A percentile compares a stretch with the other conserved stretches of the same genome.
These are phyloP conservation scores for Heliconius hortense DNA, from an alignment of 2,888 invertebrate genomes.

Conservation along the genomic window DNA sequence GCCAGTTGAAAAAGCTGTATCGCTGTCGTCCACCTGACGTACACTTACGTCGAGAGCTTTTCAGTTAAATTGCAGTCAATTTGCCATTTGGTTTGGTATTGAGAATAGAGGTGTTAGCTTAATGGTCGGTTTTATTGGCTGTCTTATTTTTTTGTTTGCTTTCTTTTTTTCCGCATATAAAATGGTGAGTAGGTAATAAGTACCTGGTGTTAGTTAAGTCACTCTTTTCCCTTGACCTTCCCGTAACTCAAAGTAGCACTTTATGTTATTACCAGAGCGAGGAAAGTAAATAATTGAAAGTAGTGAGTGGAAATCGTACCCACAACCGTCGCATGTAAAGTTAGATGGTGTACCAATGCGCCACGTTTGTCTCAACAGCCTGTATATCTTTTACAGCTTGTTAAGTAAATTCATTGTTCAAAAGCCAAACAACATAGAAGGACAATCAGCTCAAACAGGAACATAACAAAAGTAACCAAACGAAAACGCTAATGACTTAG, in stretches of 20 bases:
- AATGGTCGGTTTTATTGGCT: background rate
- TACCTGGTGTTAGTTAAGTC: too few species aligned
- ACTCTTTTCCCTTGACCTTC: too few species aligned
- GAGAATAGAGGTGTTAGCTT: slow-evolving; percentile 12
- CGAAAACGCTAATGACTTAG: slow-evolving; percentile 74
- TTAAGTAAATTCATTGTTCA: background rate
- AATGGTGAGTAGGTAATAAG: background rate
- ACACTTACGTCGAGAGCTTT: slow-evolving; percentile 12
- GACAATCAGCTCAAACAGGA: slow-evolving; percentile 69
- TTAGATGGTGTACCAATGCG: background rate
- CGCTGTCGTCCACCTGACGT: slow-evolving; percentile 60
- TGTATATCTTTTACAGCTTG: background rate
- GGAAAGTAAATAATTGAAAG: too few species aligned
- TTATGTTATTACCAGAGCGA: too few species aligned
- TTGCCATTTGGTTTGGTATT: slow-evolving; percentile 17
- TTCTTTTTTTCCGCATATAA: background rate
- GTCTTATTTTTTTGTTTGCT: background rate
- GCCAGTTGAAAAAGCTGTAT: slow-evolving; percentile 74
- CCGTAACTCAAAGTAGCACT: too few species aligned
- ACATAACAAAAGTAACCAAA: slow-evolving; percentile 57
- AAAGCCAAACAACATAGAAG: slow-evolving; percentile 62
- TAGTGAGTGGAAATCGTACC: background rate
- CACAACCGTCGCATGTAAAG: background rate
- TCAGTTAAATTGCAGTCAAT: slow-evolving; percentile 58
- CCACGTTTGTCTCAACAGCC: too few species aligned